Evolutionary conservation across 2,797 vertebrate genomes (phyloP), one percentile per base, ranked within the genome.

Genomic region (Pseudochaenichthys georgianus): DNA sequence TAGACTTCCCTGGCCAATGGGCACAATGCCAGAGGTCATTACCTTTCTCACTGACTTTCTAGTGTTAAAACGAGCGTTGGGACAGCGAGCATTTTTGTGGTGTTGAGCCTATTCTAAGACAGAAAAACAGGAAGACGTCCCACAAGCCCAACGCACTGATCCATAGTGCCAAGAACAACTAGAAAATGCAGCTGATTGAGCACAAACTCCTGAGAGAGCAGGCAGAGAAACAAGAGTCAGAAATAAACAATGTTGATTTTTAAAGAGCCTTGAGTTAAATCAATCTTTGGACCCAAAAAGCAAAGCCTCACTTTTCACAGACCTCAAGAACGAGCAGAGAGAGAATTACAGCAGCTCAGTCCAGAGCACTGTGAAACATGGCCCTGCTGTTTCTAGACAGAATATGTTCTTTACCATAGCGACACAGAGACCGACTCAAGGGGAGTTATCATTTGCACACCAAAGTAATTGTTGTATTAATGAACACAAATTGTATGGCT

Each of bases 31-130:
- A 9, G 17, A 67, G 42, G 57, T 62, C 23, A 2, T 19, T 46
- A 78, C 10, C 3, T 77, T 75, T 76, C 67, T 65, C 43, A 58
- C 47, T 46, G n/a, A 70, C 38, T 63, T 67, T 21, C 34, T 64
- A 19, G 23, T 31, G n/a, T 74, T 47, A 51, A 75, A 65, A 71
- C 9, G 10, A 69, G 46, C 19, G 6, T 68, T 68, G 46, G 53
- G 47, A 34, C 41, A 51, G n/a, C 41, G 47, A 83, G 31, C 64
- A 69, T 82, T 86, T 87, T 75, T 88, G 88, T 91, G 91, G 86
- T 84, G 65, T 70, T 81, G 50, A 83, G 84, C 17, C 84, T 67
- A 66, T 80, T 85, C 64, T 63, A 75, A 83, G 60, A 77, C 63
- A 45, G 43, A 76, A 69, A 77, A 77, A 76, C 54, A 65, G 31